These are phyloP conservation scores for Tenrec ecaudatus DNA, from an alignment of 2,113 vertebrate genomes.

Conservation along the genomic window DNA sequence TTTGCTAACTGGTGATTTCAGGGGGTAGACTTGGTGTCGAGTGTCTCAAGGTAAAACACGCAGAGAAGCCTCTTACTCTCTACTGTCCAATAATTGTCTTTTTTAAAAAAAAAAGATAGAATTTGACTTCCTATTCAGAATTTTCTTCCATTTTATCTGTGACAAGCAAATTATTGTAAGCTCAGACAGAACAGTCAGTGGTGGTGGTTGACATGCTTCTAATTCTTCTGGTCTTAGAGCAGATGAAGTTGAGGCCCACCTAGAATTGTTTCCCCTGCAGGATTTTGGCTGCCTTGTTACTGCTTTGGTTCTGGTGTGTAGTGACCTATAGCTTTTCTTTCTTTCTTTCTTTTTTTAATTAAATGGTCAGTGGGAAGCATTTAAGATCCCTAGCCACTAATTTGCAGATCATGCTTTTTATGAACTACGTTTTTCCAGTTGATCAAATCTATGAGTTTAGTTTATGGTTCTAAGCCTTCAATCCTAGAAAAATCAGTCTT, in stretches of 20 bases:
- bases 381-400: too few species aligned
- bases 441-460: too few species aligned
- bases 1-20: too few species aligned
- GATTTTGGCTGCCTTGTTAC: neutral
- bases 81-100: neutral
- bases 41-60: neutral
- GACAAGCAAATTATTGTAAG: neutral
- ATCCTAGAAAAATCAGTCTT: too few species aligned
- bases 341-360: too few species aligned
- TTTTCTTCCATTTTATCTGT: neutral
- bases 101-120: too few species aligned
- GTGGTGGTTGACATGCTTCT: neutral
- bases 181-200: neutral
- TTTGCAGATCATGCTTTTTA: neutral
- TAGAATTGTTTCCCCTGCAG: neutral
- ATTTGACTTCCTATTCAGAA: neutral
- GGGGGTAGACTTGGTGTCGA: too few species aligned
- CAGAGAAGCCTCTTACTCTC: neutral
- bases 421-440: neutral
- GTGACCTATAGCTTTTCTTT: too few species aligned
- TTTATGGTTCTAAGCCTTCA: too few species aligned
- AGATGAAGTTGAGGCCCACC: neutral
- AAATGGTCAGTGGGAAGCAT: too few species aligned
- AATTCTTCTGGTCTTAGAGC: neutral
- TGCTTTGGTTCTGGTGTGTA: too few species aligned